Evolutionary conservation across 2,113 vertebrate species (phyloP).

Genomic region (Aptenodytes forsteri): DNA sequence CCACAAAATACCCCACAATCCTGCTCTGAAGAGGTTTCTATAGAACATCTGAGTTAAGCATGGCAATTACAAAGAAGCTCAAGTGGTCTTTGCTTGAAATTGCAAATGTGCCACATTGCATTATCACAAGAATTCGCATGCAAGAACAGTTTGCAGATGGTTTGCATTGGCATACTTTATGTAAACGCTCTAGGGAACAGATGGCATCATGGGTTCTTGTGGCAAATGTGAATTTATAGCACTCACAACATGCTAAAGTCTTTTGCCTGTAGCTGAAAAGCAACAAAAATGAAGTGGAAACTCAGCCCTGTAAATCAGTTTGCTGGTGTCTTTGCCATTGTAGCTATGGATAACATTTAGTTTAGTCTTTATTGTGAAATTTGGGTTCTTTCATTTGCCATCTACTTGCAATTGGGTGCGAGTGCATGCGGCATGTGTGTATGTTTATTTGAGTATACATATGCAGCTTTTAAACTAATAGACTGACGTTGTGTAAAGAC

Average conservation of each 20-base stretch:
- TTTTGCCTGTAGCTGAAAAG: constrained; percentile 64
- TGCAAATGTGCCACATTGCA: constrained; percentile 64
- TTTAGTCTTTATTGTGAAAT: not conserved
- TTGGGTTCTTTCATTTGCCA: constrained; percentile 16
- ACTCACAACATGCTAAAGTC: constrained; percentile 34
- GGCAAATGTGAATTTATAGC: constrained; percentile 72
- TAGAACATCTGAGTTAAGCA: constrained; percentile 62
- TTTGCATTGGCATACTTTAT: constrained; percentile 70
- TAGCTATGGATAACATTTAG: constrained; percentile 31
- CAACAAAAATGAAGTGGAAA: constrained; percentile 31
- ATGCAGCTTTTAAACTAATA: constrained; percentile 40
- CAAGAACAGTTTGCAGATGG: constrained; percentile 72
- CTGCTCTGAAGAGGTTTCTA: constrained; percentile 47
- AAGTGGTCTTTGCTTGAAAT: constrained; percentile 72
- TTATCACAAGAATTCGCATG: constrained; percentile 57
- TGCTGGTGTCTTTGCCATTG: constrained; percentile 19
- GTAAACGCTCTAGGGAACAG: constrained; percentile 74
- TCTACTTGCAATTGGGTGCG: not conserved
- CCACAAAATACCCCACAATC: not conserved
- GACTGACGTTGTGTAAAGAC: not conserved
- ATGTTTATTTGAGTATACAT: not conserved
- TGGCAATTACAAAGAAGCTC: constrained; percentile 67
- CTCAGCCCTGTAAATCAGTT: constrained; percentile 46
- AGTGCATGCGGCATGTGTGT: not conserved
- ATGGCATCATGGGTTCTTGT: constrained; percentile 68